Evolutionary conservation across 1,140 invertebrate genomes (phyloP), one percentile per base, ranked within the genome.

Genomic region (Phymorhynchus buccinoides): DNA sequence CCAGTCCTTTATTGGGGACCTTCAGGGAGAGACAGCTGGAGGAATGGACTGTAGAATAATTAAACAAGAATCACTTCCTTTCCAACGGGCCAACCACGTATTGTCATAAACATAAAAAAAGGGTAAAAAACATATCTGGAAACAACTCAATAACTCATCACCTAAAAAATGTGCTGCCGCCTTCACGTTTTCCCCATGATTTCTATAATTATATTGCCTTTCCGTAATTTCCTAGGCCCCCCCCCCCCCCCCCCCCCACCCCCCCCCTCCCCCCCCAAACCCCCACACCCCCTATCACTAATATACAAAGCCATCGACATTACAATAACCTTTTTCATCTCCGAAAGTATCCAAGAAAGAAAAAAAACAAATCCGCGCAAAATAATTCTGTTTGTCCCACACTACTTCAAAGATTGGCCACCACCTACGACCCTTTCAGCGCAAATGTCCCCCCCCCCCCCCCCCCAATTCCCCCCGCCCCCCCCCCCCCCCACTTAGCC

Each of bases 291-390:
- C n/a, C n/a, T n/a, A n/a, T n/a, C n/a, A n/a, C n/a, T n/a, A 12
- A 62, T 16, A 62, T 62, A 62, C 56, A 62, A 62, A 62, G 56
- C 56, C 56, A 62, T 62, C 56, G 56, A 62, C 56, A 27, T 62
- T 14, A 62, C 56, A 62, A 62, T 62, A 62, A n/a, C n/a, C n/a
- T n/a, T n/a, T n/a, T n/a, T 62, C 56, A 62, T 12, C 56, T 62
- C 56, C 6, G 56, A 62, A n/a, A n/a, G n/a, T n/a, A n/a, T n/a
- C n/a, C n/a, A n/a, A n/a, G n/a, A n/a, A n/a, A n/a, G n/a, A n/a
- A n/a, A n/a, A n/a, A n/a, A n/a, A n/a, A n/a, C n/a, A n/a, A n/a
- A n/a, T n/a, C n/a, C n/a, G n/a, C n/a, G n/a, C n/a, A n/a, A n/a
- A n/a, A n/a, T n/a, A n/a, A n/a, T n/a, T n/a, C n/a, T n/a, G n/a